These are phyloP conservation scores for Mythimna vitellina DNA, from an alignment of 2,888 invertebrate genomes.

Conservation along the genomic window DNA sequence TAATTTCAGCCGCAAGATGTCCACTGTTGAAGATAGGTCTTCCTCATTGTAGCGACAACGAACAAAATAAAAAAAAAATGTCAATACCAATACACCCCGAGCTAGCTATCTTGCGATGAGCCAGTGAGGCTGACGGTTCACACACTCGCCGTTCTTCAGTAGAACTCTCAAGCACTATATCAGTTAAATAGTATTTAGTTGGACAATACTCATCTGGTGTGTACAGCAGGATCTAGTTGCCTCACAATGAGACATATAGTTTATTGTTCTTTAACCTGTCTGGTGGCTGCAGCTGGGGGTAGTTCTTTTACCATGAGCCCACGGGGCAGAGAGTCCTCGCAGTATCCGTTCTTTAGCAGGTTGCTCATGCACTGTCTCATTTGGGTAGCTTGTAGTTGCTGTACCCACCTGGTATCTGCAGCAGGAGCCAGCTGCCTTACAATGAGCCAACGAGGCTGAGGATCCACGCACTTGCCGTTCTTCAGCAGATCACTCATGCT, in stretches of 20 bases:
- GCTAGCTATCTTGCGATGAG: constrained; percentile 94
- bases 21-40: too few relatives aligned
- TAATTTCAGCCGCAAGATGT: too few relatives aligned
- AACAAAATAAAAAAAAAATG: too few relatives aligned
- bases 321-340: too few relatives aligned
- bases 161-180: constrained; percentile 68
- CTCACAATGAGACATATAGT: too few relatives aligned
- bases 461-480: constrained; percentile 92
- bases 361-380: too few relatives aligned
- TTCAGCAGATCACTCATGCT: constrained; percentile 76
- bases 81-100: constrained; percentile 87
- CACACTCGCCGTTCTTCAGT: constrained; percentile 90
- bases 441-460: constrained; percentile 94
- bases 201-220: too few relatives aligned
- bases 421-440: constrained; percentile 94
- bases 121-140: constrained; percentile 93
- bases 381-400: background rate
- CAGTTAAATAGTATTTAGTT: background rate
- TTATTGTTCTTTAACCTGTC: constrained; percentile 74
- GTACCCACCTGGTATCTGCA: constrained; percentile 91
- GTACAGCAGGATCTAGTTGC: too few relatives aligned
- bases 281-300: constrained; percentile 93
- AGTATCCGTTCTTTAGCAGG: too few relatives aligned
- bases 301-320: constrained; percentile 93
- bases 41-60: too few relatives aligned